Base-by-base conservation (phyloP, 2,113 vertebrate species). In the Strix uralensis region DNA sequence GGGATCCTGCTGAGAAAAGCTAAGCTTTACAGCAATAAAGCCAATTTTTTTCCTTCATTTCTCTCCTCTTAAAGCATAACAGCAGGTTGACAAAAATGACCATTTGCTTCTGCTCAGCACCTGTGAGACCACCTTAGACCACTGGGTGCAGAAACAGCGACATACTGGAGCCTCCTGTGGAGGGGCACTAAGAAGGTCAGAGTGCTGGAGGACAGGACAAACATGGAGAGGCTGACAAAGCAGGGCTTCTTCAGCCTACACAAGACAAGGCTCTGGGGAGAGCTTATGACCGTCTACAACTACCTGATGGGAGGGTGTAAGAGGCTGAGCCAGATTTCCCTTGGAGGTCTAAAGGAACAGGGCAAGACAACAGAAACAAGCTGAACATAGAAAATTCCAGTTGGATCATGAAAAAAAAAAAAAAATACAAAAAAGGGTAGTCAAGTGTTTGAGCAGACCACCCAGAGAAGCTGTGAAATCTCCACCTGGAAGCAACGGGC, bases 91-190 rank as follows among this genome's bases (percentile, higher is more conserved):
- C 32, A 91, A 80, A 91, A 92, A 86, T 13, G 32, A 40, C 20
- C 10, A 23, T 52, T 72, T 0, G 0, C n/a, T 32, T 82, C 49
- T 65, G 40, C 58, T 75, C 49, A 47, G 38, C 1, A 1, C n/a
- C 59, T 52, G 8, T 8, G 32, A 57, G 15, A 81, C 49, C 89
- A 10, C 17, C 47, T 42, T 16, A 29, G 46, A 69, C 78, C 51
- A 42, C 26, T 18, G 40, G n/a, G 38, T 27, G 32, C 91, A 67
- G 65, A 61, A 13, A 77, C 36, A 27, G 0, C 12, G 52, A 71
- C 34, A 32, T 12, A 21, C 36, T 34, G 51, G 10, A 81, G 30
- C 23, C 36, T 46, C 21, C 51, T 40, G 27, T 12, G 18, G 46
- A 49, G 22, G 22, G 26, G 23, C 51, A 46, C 32, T 57, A 11